Base-by-base conservation (phyloP, 2,113 vertebrate species). In the Sterna hirundo region DNA sequence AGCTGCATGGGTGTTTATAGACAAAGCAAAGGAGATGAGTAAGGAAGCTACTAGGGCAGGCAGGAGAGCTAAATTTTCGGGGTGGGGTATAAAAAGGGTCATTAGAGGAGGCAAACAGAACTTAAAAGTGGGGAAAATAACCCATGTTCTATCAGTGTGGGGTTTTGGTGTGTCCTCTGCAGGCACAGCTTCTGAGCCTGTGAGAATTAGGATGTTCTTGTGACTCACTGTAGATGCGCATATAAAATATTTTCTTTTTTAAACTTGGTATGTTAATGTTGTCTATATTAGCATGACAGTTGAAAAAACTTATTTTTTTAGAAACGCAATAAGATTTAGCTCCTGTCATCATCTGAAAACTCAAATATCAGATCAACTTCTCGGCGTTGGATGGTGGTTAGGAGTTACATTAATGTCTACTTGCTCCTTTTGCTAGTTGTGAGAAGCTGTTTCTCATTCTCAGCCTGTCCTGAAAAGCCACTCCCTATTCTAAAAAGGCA, bases 101-200 rank as follows among this genome's bases (percentile, higher is more conserved):
- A 40, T 80, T 72, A 49, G 5, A 52, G 36, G 25, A 61, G 51
- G 30, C 83, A 79, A 80, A 51, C 2, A 30, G 22, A 64, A 16
- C 12, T 55, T 83, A 54, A 38, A 80, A 69, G 5, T 20, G 23
- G 6, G 25, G 29, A 17, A 71, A 72, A 60, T 8, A 65, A 32
- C 13, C 10, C 0, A 0, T 27, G 20, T 83, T 84, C n/a, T 51
- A 2, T 65, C 6, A 26, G 34, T 9, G 34, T 34, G 49, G 34
- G 32, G 15, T 34, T 90, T 92, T 65, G 17, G 29, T 64, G 15
- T 21, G 34, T 60, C 22, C 4, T 77, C 18, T 80, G 30, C 11
- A 78, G 36, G 32, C 21, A 51, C 15, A 54, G 27, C 21, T 80
- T 23, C 36, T 58, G 15, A 83, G 13, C 18, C 42, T 36, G 9